These are phyloP conservation scores for Ceratotherium simum DNA, from an alignment of 2,113 vertebrate species.

Conservation along the genomic window DNA sequence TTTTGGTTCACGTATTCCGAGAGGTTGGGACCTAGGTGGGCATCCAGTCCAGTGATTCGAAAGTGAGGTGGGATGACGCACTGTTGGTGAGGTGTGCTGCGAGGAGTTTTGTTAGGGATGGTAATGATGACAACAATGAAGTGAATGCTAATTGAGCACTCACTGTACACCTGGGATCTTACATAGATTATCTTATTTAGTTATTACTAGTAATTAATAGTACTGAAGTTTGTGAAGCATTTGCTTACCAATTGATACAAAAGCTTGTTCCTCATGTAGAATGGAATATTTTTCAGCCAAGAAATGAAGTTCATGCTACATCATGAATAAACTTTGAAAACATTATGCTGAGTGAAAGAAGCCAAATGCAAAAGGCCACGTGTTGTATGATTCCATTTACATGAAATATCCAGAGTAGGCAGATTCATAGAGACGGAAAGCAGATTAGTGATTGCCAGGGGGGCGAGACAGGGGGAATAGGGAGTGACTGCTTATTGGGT, in stretches of 20 bases:
- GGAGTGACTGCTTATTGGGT: background rate
- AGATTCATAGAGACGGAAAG: background rate
- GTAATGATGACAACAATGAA: background rate
- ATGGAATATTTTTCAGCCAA: background rate
- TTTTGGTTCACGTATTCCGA: background rate
- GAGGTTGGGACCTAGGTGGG: background rate
- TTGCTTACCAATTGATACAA: background rate
- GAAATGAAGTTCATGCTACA: background rate
- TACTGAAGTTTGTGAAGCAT: background rate
- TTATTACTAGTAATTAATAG: background rate
- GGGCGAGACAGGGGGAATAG: background rate
- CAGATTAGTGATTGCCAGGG: background rate
- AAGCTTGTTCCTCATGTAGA: background rate
- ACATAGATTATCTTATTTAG: background rate
- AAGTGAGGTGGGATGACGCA: background rate
- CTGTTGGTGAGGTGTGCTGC: background rate
- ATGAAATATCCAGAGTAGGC: background rate
- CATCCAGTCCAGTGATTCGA: background rate
- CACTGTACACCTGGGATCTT: background rate
- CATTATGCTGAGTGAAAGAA: background rate
- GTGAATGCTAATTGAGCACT: background rate
- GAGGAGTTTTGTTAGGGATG: background rate
- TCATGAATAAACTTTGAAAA: background rate
- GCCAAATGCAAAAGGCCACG: background rate
- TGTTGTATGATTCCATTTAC: background rate